A percentile compares a stretch with the other conserved stretches of the same genome.
These are phyloP conservation scores for Mystacides longicornis DNA, from an alignment of 2,888 invertebrate genomes.

Conservation along the genomic window DNA sequence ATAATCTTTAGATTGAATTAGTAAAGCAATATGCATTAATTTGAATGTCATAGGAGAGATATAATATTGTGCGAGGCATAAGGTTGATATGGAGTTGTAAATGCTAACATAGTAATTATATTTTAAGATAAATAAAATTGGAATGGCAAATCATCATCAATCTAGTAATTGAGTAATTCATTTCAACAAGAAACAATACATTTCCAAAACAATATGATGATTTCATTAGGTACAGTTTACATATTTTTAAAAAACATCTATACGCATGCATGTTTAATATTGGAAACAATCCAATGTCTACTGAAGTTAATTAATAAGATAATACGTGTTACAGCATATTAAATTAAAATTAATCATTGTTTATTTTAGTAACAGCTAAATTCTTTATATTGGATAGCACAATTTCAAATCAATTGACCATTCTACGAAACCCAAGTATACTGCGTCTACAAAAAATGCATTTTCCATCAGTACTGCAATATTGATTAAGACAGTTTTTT, in stretches of 20 bases:
- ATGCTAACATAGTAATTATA: too few relatives aligned
- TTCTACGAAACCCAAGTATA: neutral
- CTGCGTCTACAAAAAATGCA: neutral
- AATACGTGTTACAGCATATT: constrained; percentile 10
- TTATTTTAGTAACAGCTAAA: neutral
- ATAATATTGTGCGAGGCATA: too few relatives aligned
- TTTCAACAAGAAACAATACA: constrained; percentile 19
- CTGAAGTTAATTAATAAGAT: constrained; percentile 9
- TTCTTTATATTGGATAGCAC: neutral
- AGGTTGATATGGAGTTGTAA: too few relatives aligned
- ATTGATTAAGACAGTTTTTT: too few relatives aligned
- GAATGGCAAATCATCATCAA: constrained; percentile 19
- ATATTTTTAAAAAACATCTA: constrained; percentile 13
- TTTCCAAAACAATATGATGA: constrained; percentile 12
- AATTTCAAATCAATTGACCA: neutral
- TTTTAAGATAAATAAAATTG: too few relatives aligned
- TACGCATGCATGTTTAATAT: constrained; percentile 4
- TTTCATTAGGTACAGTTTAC: constrained; percentile 12
- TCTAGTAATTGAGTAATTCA: constrained; percentile 4
- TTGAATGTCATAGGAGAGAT: too few relatives aligned
- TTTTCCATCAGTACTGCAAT: neutral
- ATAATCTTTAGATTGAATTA: too few relatives aligned
- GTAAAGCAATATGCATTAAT: too few relatives aligned
- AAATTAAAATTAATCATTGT: constrained; percentile 3
- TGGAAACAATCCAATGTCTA: constrained; percentile 19